A percentile compares a stretch with the other conserved stretches of the same genome.
Evolutionary conservation across 2,113 vertebrate genomes (phyloP).

Genomic region (Myocastor coypus): DNA sequence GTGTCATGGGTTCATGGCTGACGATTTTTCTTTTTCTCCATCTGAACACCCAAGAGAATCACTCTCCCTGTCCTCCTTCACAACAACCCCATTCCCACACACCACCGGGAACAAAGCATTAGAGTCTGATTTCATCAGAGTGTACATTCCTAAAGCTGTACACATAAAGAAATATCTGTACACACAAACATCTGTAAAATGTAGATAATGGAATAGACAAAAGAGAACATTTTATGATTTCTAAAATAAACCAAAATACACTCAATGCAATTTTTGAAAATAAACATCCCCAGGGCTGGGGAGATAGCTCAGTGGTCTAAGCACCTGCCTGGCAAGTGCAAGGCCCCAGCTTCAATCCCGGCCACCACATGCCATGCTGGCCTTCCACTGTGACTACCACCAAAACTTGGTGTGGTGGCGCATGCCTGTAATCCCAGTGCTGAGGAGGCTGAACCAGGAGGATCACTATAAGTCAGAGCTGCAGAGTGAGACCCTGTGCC

Average conservation of each 20-base stretch:
- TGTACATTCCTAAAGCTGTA: not conserved
- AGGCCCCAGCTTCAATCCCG: no score
- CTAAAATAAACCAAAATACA: conserved; percentile 47
- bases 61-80: not conserved
- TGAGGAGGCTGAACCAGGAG: no score
- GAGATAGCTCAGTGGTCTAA: no score
- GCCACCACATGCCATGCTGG: no score
- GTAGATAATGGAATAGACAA: not conserved
- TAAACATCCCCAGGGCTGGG: not conserved
- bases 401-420: no score
- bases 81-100: not conserved
- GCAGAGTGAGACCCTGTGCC: no score
- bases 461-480: no score
- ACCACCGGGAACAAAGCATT: not conserved
- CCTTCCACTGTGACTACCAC: no score
- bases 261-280: not conserved
- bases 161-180: not conserved
- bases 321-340: no score
- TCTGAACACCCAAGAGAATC: not conserved
- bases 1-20: not conserved
- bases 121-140: conserved; percentile 4
- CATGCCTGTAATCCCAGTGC: no score
- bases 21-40: not conserved
- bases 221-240: not conserved
- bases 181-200: not conserved